Percentiles rank a stretch among this genome's conserved stretches.
phyloP scores from a whole-genome alignment of 2,888 invertebrate species.

The Aradus depressus region DNA sequence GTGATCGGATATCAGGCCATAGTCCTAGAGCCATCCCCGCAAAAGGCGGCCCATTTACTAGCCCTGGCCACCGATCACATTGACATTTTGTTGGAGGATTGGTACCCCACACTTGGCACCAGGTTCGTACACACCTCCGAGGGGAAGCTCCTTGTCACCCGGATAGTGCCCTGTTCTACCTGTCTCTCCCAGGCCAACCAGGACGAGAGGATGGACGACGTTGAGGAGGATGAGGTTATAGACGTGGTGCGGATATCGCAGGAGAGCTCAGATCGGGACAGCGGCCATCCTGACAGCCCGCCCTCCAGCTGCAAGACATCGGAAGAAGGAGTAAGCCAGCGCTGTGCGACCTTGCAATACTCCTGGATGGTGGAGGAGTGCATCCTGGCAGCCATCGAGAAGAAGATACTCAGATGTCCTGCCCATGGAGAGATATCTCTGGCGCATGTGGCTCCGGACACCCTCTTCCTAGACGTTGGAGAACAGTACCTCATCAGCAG shows the following conservation, averaged over 20 bases:
- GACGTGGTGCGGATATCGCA: slow-evolving; percentile 38
- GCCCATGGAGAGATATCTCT: slow-evolving; percentile 64
- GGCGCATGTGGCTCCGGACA: slow-evolving; percentile 82
- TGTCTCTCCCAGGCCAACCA: slow-evolving; percentile 51
- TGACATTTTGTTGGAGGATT: slow-evolving; percentile 91
- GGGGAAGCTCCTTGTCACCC: slow-evolving; percentile 85
- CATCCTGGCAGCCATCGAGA: slow-evolving; percentile 72
- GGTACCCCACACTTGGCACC: slow-evolving; percentile 92
- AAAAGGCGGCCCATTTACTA: slow-evolving; percentile 67
- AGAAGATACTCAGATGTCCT: slow-evolving; percentile 55
- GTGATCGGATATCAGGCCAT: slow-evolving; percentile 52
- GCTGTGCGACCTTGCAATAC: slow-evolving; percentile 41
- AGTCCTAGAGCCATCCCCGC: slow-evolving; percentile 65
- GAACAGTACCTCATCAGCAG: slow-evolving; percentile 68
- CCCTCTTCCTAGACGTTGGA: slow-evolving; percentile 79
- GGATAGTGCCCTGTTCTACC: slow-evolving; percentile 82
- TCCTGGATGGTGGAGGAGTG: slow-evolving; percentile 94
- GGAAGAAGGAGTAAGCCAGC: slow-evolving; percentile 51
- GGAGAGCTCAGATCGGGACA: slow-evolving; percentile 73
- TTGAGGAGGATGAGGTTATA: slow-evolving; percentile 34
- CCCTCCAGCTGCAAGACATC: slow-evolving; percentile 54
- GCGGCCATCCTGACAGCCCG: slow-evolving; percentile 62
- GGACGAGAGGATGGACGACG: slow-evolving; percentile 21
- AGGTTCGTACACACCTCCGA: slow-evolving; percentile 96
- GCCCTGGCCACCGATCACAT: slow-evolving; percentile 89